Evolutionary conservation across 2,888 invertebrate species (phyloP).

Genomic region (Coleophora flavipennella): DNA sequence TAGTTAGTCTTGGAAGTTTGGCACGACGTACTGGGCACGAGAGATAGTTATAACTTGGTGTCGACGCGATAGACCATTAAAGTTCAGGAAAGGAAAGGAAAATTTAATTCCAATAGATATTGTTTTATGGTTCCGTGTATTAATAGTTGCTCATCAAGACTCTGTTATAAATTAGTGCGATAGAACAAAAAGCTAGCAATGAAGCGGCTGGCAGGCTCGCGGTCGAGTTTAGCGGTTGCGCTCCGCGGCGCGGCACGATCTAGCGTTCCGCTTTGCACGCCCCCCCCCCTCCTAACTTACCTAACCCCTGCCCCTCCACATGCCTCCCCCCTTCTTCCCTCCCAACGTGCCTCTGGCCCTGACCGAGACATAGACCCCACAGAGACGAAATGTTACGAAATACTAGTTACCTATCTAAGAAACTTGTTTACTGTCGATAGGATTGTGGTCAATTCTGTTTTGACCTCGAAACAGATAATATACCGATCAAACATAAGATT

Average conservation of each 20-base stretch:
- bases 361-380: constrained; percentile 64
- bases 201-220: constrained; percentile 59
- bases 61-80: too few species aligned
- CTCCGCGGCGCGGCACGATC: constrained; percentile 71
- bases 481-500: too few species aligned
- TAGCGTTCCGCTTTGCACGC: constrained; percentile 66
- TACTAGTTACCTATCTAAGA: constrained; percentile 35
- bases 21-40: too few species aligned
- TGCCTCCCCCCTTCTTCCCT: constrained; percentile 22
- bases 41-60: too few species aligned
- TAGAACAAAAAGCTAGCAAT: constrained; percentile 41
- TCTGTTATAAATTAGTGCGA: not conserved
- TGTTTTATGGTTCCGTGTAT: too few species aligned
- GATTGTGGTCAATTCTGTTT: too few species aligned
- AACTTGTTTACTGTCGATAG: constrained; percentile 18
- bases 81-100: too few species aligned
- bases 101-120: too few species aligned
- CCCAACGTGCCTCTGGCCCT: constrained; percentile 38
- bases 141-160: too few species aligned
- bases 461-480: too few species aligned
- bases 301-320: constrained; percentile 21
- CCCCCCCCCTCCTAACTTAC: constrained; percentile 22
- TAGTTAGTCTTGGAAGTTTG: too few species aligned
- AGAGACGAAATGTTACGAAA: constrained; percentile 62
- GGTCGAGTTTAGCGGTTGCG: constrained; percentile 64